Percentiles rank a stretch among this genome's conserved stretches.
Conservation (phyloP, 1,140 invertebrate species). For the Vollenhovia emeryi region DNA sequence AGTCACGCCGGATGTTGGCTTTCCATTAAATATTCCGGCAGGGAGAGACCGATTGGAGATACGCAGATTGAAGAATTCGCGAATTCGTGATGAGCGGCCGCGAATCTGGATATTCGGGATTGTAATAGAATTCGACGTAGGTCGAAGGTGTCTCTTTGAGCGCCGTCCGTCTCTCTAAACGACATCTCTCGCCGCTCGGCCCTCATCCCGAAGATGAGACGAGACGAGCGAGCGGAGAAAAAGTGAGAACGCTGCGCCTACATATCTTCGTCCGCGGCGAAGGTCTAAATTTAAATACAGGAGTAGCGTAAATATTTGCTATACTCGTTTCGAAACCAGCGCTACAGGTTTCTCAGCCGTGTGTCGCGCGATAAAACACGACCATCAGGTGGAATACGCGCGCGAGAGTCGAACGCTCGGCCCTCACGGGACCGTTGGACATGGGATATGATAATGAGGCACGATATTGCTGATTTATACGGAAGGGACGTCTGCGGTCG, state of each 20-base stretch:
- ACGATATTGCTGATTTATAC: conserved; percentile 22
- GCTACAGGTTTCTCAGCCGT: conserved; percentile 19
- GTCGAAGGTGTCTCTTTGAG: background rate
- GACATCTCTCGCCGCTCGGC: background rate
- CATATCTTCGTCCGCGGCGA: conserved; percentile 48
- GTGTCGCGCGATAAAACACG: conserved; percentile 56
- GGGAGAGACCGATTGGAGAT: background rate
- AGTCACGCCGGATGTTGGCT: conserved; percentile 4
- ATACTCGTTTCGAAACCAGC: conserved; percentile 59
- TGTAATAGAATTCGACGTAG: background rate
- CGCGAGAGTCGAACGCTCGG: background rate
- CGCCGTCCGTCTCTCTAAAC: background rate
- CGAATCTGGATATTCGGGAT: background rate
- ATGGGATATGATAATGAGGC: conserved; percentile 24
- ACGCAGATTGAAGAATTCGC: conserved; percentile 12
- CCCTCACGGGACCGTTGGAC: background rate
- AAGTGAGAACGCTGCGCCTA: conserved; percentile 37
- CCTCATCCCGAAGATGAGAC: conserved; percentile 19
- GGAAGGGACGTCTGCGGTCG: background rate
- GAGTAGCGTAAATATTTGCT: conserved; percentile 67
- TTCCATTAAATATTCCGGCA: conserved; percentile 21
- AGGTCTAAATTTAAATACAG: conserved; percentile 69
- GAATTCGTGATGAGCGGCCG: background rate
- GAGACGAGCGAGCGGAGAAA: background rate
- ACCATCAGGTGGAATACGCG: conserved; percentile 26